Conservation (phyloP, 1,140 invertebrate genomes). For the Zaprionus kolodkinae region DNA sequence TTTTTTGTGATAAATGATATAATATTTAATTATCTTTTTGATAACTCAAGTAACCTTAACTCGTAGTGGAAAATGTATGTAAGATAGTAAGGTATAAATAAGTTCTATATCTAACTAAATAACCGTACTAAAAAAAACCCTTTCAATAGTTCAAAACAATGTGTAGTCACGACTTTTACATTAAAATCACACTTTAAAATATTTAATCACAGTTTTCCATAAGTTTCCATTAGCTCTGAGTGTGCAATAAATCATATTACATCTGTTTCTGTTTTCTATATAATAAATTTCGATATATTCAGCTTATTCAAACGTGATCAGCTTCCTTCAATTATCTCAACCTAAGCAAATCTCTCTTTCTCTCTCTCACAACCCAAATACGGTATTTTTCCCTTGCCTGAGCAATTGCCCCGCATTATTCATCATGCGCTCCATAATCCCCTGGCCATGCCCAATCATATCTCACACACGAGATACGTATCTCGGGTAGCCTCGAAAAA, state of each 20-base stretch:
- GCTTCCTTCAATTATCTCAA: neutral
- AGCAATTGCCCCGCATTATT: conserved; percentile 9
- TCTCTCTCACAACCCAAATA: neutral
- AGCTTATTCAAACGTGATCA: neutral
- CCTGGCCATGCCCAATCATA: conserved; percentile 6
- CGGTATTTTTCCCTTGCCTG: neutral
- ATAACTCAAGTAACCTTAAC: neutral
- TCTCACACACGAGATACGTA: conserved; percentile 35
- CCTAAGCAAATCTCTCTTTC: neutral
- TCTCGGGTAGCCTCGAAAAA: conserved; percentile 43
- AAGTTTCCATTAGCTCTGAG: too few relatives aligned
- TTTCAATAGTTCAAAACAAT: too few relatives aligned
- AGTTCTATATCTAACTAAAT: too few relatives aligned
- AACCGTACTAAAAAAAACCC: too few relatives aligned
- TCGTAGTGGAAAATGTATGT: too few relatives aligned
- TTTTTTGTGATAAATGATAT: neutral
- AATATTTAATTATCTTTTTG: neutral
- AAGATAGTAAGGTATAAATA: too few relatives aligned
- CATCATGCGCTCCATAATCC: conserved; percentile 16
- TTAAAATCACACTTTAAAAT: too few relatives aligned
- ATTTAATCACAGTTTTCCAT: too few relatives aligned
- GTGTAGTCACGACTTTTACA: neutral
- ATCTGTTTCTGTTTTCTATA: too few relatives aligned
- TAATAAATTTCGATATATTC: too few relatives aligned
- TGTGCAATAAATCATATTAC: too few relatives aligned